Percentiles rank a stretch among this genome's conserved stretches.
phyloP scores from a whole-genome alignment of 2,113 vertebrate genomes.

The Setophaga kirtlandii region DNA sequence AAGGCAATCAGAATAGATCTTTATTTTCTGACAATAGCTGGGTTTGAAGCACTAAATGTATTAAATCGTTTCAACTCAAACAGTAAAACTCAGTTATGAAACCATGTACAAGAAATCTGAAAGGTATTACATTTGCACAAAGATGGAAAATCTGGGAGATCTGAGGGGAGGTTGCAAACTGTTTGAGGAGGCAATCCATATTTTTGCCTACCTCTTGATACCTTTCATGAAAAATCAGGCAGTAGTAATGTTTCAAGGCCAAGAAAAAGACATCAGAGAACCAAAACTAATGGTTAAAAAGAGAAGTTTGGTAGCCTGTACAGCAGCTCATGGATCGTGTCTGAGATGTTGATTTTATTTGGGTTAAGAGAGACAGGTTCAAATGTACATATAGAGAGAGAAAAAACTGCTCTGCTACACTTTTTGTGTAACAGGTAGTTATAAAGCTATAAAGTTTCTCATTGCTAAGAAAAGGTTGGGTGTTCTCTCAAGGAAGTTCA shows the following conservation, averaged over 20 bases:
- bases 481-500: background rate
- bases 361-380: background rate
- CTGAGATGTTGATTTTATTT: background rate
- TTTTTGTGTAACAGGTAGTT: background rate
- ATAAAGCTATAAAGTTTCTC: background rate
- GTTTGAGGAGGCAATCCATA: background rate
- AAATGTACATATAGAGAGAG: background rate
- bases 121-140: background rate
- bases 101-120: background rate
- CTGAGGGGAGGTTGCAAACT: background rate
- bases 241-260: background rate
- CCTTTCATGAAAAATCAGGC: background rate
- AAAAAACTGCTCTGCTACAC: background rate
- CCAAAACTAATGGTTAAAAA: background rate
- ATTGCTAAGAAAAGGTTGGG: background rate
- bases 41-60: background rate
- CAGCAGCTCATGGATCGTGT: background rate
- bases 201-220: background rate
- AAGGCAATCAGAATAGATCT: background rate
- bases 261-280: background rate
- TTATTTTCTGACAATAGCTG: conserved; percentile 16
- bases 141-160: background rate
- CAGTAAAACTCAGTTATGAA: background rate
- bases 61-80: background rate
- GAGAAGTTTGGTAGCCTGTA: background rate